phyloP scores from a whole-genome alignment of 2,888 invertebrate genomes.

The Hyposoter didymator region DNA sequence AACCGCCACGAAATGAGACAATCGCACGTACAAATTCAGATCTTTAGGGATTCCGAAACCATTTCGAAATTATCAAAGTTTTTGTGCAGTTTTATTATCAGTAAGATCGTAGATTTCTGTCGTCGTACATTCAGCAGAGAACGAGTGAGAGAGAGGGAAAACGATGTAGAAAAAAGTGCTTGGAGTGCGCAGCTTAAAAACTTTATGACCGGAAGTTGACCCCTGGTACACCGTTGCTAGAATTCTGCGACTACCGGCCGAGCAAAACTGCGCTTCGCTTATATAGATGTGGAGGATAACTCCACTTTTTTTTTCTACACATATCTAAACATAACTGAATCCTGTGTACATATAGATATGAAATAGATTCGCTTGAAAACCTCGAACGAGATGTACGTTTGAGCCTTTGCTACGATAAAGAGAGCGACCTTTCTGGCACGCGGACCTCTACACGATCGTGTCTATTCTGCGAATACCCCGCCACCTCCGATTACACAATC shows the following conservation, averaged over 20 bases:
- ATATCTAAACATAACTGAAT: conserved; percentile 1
- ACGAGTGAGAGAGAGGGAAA: not conserved
- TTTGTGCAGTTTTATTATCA: conserved; percentile 32
- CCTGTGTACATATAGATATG: conserved; percentile 20
- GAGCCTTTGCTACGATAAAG: conserved; percentile 6
- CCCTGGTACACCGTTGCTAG: conserved; percentile 71
- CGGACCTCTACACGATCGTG: no score
- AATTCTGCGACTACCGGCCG: conserved; percentile 53
- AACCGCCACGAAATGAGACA: not conserved
- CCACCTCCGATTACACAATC: conserved; percentile 74
- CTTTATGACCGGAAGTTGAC: conserved; percentile 80
- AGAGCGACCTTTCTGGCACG: not conserved
- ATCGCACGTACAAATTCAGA: not conserved
- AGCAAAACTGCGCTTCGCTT: conserved; percentile 19
- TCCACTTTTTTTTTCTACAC: not conserved
- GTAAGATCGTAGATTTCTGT: conserved; percentile 15
- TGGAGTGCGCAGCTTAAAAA: conserved; percentile 76
- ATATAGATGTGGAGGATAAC: conserved; percentile 10
- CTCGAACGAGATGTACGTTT: conserved; percentile 13
- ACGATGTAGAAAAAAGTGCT: conserved; percentile 11
- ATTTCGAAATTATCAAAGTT: conserved; percentile 19
- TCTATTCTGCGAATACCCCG: no score
- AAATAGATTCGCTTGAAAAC: conserved; percentile 44
- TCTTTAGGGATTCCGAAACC: not conserved
- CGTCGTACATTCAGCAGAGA: not conserved